phyloP scores from a whole-genome alignment of 2,888 invertebrate genomes.

The Oligia fasciuncula region DNA sequence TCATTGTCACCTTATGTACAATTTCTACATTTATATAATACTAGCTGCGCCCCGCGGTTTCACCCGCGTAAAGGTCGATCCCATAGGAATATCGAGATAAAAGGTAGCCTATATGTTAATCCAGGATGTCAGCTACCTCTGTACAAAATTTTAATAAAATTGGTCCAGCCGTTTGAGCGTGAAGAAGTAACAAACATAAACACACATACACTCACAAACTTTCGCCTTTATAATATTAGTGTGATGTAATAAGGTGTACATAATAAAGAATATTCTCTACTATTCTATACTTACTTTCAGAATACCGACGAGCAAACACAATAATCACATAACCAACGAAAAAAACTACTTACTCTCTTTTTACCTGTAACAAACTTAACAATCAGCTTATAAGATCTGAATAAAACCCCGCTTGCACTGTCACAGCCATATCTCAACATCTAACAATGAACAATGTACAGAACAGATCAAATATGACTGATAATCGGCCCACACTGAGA shows the following conservation, averaged over 20 bases:
- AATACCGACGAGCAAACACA: background rate
- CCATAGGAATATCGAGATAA: too few species aligned
- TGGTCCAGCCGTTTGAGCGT: too few species aligned
- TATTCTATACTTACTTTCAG: background rate
- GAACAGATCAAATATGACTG: constrained; percentile 73
- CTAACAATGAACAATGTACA: constrained; percentile 36
- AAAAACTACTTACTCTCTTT: background rate
- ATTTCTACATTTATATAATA: background rate
- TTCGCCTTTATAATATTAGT: too few species aligned
- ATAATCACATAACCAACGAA: background rate
- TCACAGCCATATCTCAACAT: constrained; percentile 20
- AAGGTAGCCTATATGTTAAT: too few species aligned
- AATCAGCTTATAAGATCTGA: background rate
- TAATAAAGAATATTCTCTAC: background rate
- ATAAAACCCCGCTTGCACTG: background rate
- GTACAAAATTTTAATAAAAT: too few species aligned
- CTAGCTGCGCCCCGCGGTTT: too few species aligned
- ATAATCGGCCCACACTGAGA: constrained; percentile 73
- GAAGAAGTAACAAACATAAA: too few species aligned
- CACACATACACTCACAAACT: too few species aligned
- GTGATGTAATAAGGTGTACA: background rate
- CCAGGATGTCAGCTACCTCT: too few species aligned
- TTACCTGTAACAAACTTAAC: background rate
- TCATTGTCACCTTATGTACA: background rate
- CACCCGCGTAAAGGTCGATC: too few species aligned